Evolutionary conservation across 2,888 invertebrate species (phyloP).

Genomic region (Orthosia incerta): DNA sequence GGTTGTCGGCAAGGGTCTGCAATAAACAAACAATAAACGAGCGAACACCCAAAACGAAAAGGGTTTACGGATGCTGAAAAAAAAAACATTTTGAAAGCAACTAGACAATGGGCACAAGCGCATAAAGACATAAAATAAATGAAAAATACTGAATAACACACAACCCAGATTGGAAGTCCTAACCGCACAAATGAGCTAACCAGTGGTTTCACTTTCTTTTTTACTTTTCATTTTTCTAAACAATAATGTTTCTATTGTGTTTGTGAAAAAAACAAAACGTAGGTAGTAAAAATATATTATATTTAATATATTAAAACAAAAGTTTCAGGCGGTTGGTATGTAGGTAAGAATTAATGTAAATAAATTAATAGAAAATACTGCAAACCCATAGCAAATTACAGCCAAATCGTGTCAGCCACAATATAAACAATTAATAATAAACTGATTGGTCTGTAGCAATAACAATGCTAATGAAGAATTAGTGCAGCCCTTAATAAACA

Average conservation of each 20-base stretch:
- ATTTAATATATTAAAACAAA: background rate
- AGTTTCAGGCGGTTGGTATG: background rate
- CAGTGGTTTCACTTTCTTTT: conserved; percentile 78
- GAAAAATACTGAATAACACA: conserved; percentile 77
- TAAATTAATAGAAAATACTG: background rate
- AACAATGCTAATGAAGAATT: conserved; percentile 55
- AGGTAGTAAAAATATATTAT: conserved; percentile 20
- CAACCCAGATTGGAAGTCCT: conserved; percentile 73
- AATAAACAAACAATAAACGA: conserved; percentile 84
- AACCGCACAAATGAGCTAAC: conserved; percentile 76
- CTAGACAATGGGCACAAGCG: conserved; percentile 81
- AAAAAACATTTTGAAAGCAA: conserved; percentile 76
- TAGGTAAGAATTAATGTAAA: no score
- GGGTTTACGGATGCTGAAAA: conserved; percentile 78
- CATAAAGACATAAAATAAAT: conserved; percentile 80
- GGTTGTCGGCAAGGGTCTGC: conserved; percentile 79
- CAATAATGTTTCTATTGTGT: conserved; percentile 63
- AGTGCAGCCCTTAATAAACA: conserved; percentile 51
- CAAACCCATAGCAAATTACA: conserved; percentile 15
- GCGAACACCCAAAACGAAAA: conserved; percentile 83
- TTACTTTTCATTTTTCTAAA: conserved; percentile 71
- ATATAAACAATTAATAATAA: conserved; percentile 32
- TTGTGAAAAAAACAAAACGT: conserved; percentile 40
- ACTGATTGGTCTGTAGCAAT: conserved; percentile 38
- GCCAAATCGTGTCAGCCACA: background rate